A percentile compares a stretch with the other conserved stretches of the same genome.
These are phyloP conservation scores for human (Homo sapiens) DNA, from an alignment of 2,113 vertebrate species.

Conservation along the genomic window DNA sequence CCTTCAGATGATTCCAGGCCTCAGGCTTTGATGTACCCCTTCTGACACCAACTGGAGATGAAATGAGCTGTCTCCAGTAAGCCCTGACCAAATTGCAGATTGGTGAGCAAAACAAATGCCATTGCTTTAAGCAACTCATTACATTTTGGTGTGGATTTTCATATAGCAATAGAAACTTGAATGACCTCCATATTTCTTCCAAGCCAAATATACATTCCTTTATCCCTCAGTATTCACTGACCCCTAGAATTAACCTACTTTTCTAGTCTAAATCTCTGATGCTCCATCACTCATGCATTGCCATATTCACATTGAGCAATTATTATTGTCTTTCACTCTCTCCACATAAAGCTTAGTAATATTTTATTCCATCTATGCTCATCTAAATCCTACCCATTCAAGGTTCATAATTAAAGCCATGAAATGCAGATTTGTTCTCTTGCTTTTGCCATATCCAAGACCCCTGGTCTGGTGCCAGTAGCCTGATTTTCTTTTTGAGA, in stretches of 20 bases:
- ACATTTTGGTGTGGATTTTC: neutral
- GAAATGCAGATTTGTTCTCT: neutral
- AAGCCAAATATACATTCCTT: neutral
- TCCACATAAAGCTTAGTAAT: neutral
- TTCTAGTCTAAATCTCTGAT: neutral
- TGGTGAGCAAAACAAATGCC: neutral
- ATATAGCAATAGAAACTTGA: neutral
- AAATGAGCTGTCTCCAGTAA: neutral
- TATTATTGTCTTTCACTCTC: neutral
- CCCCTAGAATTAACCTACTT: neutral
- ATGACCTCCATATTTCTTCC: neutral
- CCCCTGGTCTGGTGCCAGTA: neutral
- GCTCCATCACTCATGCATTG: neutral
- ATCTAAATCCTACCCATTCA: neutral
- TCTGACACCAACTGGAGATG: neutral
- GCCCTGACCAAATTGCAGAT: neutral
- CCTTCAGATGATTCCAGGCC: neutral
- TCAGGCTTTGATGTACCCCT: neutral
- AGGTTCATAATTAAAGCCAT: neutral
- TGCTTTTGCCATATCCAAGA: neutral
- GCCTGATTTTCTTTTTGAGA: constrained; percentile 1
- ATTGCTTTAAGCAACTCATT: neutral
- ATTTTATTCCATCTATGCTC: neutral
- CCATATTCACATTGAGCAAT: neutral
- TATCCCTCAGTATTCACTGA: neutral